Evolutionary conservation across 2,113 vertebrate genomes (phyloP).

Genomic region (Parus major): DNA sequence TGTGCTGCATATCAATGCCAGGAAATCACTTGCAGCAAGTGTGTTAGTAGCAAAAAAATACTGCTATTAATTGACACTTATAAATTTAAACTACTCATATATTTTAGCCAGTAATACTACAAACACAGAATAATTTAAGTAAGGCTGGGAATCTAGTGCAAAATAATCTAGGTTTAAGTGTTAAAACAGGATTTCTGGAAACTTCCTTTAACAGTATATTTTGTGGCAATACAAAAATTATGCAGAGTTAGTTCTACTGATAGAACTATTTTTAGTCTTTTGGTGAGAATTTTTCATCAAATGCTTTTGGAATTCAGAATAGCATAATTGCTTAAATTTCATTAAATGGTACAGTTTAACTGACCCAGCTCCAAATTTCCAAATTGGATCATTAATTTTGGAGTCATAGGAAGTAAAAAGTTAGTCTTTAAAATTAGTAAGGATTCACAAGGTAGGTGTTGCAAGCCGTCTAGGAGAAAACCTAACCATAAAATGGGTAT

Average conservation of each 20-base stretch:
- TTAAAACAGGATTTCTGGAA: background rate
- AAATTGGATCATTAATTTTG: background rate
- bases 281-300: background rate
- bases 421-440: background rate
- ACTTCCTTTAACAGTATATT: background rate
- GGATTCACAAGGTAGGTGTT: background rate
- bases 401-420: background rate
- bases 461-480: background rate
- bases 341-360: background rate
- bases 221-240: background rate
- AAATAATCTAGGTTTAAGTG: background rate
- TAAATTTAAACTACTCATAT: background rate
- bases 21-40: conserved; percentile 57
- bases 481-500: background rate
- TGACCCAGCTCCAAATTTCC: background rate
- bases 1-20: conserved; percentile 56
- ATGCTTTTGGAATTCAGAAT: background rate
- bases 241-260: background rate
- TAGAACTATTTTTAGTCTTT: background rate
- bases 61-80: background rate
- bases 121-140: background rate
- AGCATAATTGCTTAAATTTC: background rate
- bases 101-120: background rate
- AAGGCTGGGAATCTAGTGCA: background rate
- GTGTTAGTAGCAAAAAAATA: background rate